Evolutionary conservation across 1,140 invertebrate genomes (phyloP), one percentile per base, ranked within the genome.

Genomic region (Zaprionus lachaisei): DNA sequence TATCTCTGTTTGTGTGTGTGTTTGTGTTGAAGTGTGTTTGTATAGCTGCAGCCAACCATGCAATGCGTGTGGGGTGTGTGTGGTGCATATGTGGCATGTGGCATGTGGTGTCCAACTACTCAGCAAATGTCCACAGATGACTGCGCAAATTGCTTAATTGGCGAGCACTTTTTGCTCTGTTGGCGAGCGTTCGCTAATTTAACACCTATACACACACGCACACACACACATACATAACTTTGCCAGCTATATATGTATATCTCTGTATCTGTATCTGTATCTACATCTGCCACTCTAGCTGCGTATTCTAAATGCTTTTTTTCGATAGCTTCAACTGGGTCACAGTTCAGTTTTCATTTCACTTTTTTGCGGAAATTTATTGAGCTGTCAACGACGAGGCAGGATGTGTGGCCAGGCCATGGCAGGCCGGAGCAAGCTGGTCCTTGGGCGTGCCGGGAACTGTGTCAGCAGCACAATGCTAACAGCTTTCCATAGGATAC

Each of bases 111-210:
- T 51, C 17, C 22, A 49, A n/a, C 22, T 20, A 51, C 47, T 26
- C 20, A 56, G 37, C n/a, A 26, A 28, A 44, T 81, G 69, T 54
- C 51, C 69, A 64, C 62, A 62, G 72, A 20, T 68, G 54, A 49
- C 34, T 60, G 69, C 24, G 38, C 51, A 89, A 89, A 77, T 78
- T 80, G 80, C 79, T 83, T 86, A 79, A 87, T 83, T 83, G 72
- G 54, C 80, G 7, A 71, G 74, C 65, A 64, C 73, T 70, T 79
- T 69, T 41, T 28, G 74, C 65, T 61, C 73, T 70, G 75, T 69
- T 41, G 34, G 49, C 47, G 51, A 49, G 28, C 20, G 5, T 55
- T 31, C 51, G 49, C 65, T 37, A 74, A 69, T 55, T 73, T 61
- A 55, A 73, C 64, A 70, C 57, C 67, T 72, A 34, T 17, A 22